A percentile compares a stretch with the other conserved stretches of the same genome.
Evolutionary conservation across 1,140 invertebrate genomes (phyloP).

Genomic region (Delia radicum): DNA sequence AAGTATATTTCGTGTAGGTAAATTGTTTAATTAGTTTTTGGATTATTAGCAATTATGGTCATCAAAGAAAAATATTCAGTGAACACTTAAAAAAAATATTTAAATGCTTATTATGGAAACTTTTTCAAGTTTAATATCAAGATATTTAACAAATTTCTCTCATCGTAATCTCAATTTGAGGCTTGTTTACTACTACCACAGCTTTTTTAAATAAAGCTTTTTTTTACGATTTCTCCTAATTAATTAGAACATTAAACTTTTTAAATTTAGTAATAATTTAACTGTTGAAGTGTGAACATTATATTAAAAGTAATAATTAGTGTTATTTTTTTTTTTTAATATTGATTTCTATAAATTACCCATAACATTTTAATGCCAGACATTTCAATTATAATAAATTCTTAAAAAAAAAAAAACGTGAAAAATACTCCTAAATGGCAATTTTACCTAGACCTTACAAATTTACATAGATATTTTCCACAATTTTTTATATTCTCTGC

Average conservation of each 20-base stretch:
- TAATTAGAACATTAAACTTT: background rate
- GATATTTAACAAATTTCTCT: no score
- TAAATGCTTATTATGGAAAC: background rate
- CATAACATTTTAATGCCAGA: background rate
- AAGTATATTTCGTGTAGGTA: background rate
- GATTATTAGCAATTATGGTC: slow-evolving; percentile 13
- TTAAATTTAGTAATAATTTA: background rate
- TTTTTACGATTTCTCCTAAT: background rate
- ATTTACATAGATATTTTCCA: slow-evolving; percentile 17
- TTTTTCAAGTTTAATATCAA: background rate
- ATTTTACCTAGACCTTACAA: slow-evolving; percentile 3
- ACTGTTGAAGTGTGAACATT: background rate
- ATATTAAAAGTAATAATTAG: background rate
- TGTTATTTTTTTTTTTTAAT: background rate
- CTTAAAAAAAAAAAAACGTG: background rate
- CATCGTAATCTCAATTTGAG: background rate
- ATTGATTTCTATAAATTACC: background rate
- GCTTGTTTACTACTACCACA: background rate
- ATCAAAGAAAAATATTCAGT: background rate
- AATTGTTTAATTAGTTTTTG: slow-evolving; percentile 18
- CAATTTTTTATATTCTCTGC: background rate
- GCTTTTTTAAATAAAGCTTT: no score
- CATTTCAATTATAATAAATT: slow-evolving; percentile 8
- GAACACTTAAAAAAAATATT: background rate
- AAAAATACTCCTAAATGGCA: background rate